These are phyloP conservation scores for Lepidostoma basale DNA, from an alignment of 1,140 invertebrate species.

Conservation along the genomic window DNA sequence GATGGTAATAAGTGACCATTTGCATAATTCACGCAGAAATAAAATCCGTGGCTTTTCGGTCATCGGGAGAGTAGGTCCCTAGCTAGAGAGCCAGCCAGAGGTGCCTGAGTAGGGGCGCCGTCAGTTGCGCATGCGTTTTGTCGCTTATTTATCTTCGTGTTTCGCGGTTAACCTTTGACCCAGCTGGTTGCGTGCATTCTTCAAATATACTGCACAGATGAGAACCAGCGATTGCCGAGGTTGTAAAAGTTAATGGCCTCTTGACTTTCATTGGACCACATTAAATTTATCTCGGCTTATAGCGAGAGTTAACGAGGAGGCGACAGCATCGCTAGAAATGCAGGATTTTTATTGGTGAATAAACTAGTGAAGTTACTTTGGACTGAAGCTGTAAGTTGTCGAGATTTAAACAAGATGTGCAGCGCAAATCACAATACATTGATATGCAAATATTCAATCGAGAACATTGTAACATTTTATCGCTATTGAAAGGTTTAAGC, in stretches of 20 bases:
- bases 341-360: not conserved
- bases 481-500: too few species aligned
- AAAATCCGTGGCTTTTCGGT: not conserved
- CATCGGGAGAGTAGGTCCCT: not conserved
- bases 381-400: too few species aligned
- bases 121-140: too few species aligned
- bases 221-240: not conserved
- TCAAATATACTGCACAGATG: not conserved
- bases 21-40: slow-evolving; percentile 3
- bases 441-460: not conserved
- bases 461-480: too few species aligned
- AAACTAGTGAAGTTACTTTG: not conserved
- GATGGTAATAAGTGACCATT: slow-evolving; percentile 1
- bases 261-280: not conserved
- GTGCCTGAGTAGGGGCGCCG: not conserved
- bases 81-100: not conserved
- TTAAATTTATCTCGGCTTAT: too few species aligned
- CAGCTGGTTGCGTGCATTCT: not conserved
- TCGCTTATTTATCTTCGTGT: not conserved
- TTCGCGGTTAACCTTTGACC: not conserved
- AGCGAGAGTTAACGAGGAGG: too few species aligned
- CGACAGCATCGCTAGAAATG: not conserved
- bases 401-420: not conserved
- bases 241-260: not conserved
- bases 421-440: not conserved